These are phyloP conservation scores for Delia radicum DNA, from an alignment of 1,140 invertebrate species.

Conservation along the genomic window DNA sequence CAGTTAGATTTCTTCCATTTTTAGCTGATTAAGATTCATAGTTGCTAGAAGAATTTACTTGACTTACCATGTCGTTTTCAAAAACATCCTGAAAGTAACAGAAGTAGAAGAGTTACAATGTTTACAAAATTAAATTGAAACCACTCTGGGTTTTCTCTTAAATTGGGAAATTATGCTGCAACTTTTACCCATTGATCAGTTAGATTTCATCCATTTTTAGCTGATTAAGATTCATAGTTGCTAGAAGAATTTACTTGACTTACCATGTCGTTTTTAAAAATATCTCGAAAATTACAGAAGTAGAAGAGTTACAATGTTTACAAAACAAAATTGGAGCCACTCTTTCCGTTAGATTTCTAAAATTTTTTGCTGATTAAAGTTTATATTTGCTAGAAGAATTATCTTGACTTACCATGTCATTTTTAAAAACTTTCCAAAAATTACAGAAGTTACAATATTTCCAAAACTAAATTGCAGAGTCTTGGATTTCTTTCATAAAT, in stretches of 20 bases:
- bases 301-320: slow-evolving; percentile 35
- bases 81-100: slow-evolving; percentile 30
- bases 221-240: slow-evolving; percentile 41
- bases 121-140: too few relatives aligned
- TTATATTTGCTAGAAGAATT: slow-evolving; percentile 38
- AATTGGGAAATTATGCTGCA: not conserved
- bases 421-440: slow-evolving; percentile 10
- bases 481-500: slow-evolving; percentile 35
- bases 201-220: slow-evolving; percentile 35
- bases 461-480: too few relatives aligned
- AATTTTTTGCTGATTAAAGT: slow-evolving; percentile 42
- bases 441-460: slow-evolving; percentile 39
- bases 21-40: slow-evolving; percentile 19
- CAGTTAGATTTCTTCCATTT: slow-evolving; percentile 29
- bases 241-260: slow-evolving; percentile 2
- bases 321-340: not conserved
- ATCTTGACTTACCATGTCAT: slow-evolving; percentile 39
- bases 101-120: too few relatives aligned
- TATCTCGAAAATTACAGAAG: slow-evolving; percentile 35
- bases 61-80: not conserved
- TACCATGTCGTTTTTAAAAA: not conserved
- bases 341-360: slow-evolving; percentile 28
- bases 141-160: not conserved
- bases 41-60: slow-evolving; percentile 8
- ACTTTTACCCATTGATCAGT: slow-evolving; percentile 45